Evolutionary conservation across 2,797 vertebrate genomes (phyloP).

Genomic region (Acanthopagrus latus): DNA sequence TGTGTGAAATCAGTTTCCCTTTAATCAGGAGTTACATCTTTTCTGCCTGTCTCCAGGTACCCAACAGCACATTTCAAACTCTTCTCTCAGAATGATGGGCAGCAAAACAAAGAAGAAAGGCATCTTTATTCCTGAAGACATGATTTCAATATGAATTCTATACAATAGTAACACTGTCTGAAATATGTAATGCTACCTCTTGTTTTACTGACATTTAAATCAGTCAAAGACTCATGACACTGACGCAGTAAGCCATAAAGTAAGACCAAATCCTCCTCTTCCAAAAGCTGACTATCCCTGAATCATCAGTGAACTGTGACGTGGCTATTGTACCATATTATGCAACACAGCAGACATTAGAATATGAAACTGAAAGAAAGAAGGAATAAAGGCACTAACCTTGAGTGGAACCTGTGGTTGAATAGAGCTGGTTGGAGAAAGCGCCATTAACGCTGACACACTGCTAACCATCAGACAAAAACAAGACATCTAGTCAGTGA

Average conservation of each 20-base stretch:
- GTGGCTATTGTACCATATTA: conserved; percentile 23
- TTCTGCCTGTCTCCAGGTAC: neutral
- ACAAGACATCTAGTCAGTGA: neutral
- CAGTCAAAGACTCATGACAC: conserved; percentile 19
- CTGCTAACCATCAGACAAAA: neutral
- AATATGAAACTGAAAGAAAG: conserved; percentile 18
- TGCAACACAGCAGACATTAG: conserved; percentile 10
- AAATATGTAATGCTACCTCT: conserved; percentile 8
- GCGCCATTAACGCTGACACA: conserved; percentile 23
- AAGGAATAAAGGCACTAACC: conserved; percentile 30
- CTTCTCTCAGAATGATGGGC: neutral
- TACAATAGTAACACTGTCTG: neutral
- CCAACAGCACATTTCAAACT: neutral
- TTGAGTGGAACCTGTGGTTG: conserved; percentile 21
- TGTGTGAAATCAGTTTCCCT: neutral
- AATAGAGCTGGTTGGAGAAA: conserved; percentile 24
- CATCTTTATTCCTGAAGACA: neutral
- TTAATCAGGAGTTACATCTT: neutral
- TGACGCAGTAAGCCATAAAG: conserved; percentile 25
- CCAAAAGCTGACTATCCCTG: conserved; percentile 29
- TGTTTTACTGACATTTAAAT: conserved; percentile 29
- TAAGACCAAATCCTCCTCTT: conserved; percentile 28
- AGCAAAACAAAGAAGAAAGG: neutral
- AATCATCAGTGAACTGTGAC: conserved; percentile 38
- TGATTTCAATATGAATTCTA: neutral